A percentile compares a stretch with the other conserved stretches of the same genome.
These are phyloP conservation scores for Halcyon smyrnensis DNA, from an alignment of 2,797 vertebrate species.

Conservation along the genomic window DNA sequence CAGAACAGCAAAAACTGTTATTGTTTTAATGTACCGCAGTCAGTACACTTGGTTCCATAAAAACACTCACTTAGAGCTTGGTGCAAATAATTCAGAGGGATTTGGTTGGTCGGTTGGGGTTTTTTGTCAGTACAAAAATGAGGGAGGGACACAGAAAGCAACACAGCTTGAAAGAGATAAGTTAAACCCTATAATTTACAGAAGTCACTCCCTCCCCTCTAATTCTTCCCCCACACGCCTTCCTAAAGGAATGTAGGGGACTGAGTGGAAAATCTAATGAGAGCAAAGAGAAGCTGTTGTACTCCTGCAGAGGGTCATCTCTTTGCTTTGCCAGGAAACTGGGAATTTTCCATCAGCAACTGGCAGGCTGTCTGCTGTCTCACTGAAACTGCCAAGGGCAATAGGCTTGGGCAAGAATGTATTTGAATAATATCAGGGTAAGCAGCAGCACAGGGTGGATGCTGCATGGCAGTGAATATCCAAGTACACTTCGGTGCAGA, in stretches of 20 bases:
- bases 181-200: neutral
- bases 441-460: slow-evolving; percentile 18
- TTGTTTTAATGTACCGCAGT: neutral
- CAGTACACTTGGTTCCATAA: neutral
- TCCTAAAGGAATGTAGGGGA: neutral
- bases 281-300: slow-evolving; percentile 1
- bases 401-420: neutral
- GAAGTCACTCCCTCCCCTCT: neutral
- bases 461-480: neutral
- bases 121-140: neutral
- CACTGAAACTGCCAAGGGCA: slow-evolving; percentile 19
- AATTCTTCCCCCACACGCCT: neutral
- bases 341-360: slow-evolving; percentile 52
- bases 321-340: slow-evolving; percentile 6
- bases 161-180: neutral
- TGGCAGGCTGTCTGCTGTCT: slow-evolving; percentile 23
- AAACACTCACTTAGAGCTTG: neutral
- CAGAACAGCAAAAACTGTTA: neutral
- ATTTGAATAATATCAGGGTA: slow-evolving; percentile 28
- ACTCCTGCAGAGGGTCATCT: neutral
- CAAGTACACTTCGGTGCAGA: neutral
- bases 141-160: neutral
- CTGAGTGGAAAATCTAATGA: neutral
- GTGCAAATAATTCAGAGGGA: neutral
- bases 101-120: neutral